Evolutionary conservation across 2,113 vertebrate genomes (phyloP), one percentile per base, ranked within the genome.

Genomic region (Entomyzon cyanotis): DNA sequence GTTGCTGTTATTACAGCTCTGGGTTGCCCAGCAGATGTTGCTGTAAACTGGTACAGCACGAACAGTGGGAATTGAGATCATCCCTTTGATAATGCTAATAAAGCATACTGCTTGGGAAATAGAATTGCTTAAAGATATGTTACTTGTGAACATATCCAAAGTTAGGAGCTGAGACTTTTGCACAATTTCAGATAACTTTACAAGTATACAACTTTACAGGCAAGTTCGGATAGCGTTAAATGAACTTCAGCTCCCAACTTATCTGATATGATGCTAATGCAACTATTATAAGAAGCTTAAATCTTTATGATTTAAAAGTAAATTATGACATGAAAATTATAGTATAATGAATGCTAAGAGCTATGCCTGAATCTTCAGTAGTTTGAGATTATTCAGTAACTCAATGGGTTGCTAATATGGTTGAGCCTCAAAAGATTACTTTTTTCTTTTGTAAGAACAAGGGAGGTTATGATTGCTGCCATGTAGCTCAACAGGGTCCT

Each of bases 1-100:
- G 75, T 95, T 79, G 79, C 65, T 92, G 88, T 83, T 97, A 87
- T 70, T 93, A 73, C 71, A 89, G 74, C 91, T 95, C 71, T 80
- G 83, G 73, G 71, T 95, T 95, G 90, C 68, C 73, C 92, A 87
- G 86, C 90, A 96, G 93, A 94, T 95, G 76, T 93, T 96, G 80
- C 65, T 92, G 33, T 56, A 89, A 78, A 90, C 67, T 74, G 76
- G 68, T 82, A 41, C 58, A 71, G 76, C 81, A 55, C 8, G 7
- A 94, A 90, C 80, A 76, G 82, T 55, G 67, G 64, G 67, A 78
- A 44, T 78, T 81, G n/a, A 77, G 56, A 76, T 90, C 20, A 5
- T 88, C 52, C 28, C 80, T 87, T 60, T 69, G 59, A 65, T 84
- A 92, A 81, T 70, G 64, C 44, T 87, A 92, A 75, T 95, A 89